Evolutionary conservation across 2,888 invertebrate genomes (phyloP), one percentile per base, ranked within the genome.

Genomic region (Theretra japonica): DNA sequence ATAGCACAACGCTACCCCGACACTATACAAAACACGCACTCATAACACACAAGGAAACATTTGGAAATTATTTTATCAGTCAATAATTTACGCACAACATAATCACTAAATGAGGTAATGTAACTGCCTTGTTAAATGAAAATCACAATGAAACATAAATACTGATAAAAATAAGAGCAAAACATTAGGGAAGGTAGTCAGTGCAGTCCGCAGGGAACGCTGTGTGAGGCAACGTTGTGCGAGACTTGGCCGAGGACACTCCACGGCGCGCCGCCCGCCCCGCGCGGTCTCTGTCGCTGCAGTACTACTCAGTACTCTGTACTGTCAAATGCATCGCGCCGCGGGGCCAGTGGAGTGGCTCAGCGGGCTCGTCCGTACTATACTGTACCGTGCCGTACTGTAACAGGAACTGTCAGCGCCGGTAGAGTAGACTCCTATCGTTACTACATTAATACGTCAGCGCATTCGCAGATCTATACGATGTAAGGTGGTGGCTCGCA

Each of bases 1-100:
- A 92, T 90, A 93, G 93, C 94, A 94, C 94, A 94, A 93, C 94
- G 93, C 93, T 90, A 93, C 92, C 94, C 89, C 89, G 86, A 90
- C 92, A 90, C 91, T 88, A 83, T 68, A 74, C 71, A 73, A 74
- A 72, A 77, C 74, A 86, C 79, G 86, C 81, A 86, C 85, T 82
- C 89, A 80, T 88, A 86, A 86, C 91, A 91, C 91, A 90, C 90
- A 86, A 92, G 90, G 90, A 93, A 91, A 88, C 88, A 89, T 90
- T 90, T 93, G 93, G 92, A 93, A 93, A 94, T 90, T 90, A 92
- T 89, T 88, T 89, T 90, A 92, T 93, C 93, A 94, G 93, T 93
- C 93, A 89, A 91, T 88, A 90, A 91, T 88, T 91, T 90, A 93
- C 87, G 86, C 88, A 90, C 89, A 91, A 90, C 85, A 89, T 88